A percentile compares a stretch with the other conserved stretches of the same genome.
phyloP scores from a whole-genome alignment of 2,888 invertebrate genomes.

The Caradrina clavipalpis region DNA sequence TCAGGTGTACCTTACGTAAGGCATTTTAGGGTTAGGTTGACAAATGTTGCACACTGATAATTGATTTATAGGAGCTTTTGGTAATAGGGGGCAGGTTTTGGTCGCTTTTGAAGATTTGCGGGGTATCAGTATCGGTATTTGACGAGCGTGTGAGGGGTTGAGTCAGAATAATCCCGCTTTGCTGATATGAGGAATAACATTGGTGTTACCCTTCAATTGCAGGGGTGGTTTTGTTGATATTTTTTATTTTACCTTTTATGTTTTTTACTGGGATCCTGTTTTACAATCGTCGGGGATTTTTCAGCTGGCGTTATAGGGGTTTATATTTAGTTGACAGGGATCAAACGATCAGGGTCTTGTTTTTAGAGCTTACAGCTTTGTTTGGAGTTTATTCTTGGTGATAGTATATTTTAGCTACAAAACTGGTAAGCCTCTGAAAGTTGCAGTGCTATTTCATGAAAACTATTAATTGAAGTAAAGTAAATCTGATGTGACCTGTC shows the following conservation, averaged over 20 bases:
- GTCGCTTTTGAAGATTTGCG: constrained; percentile 53
- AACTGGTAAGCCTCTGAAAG: too few species aligned
- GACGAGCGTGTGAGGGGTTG: constrained; percentile 37
- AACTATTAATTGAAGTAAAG: too few species aligned
- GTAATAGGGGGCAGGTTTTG: constrained; percentile 67
- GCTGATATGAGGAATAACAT: constrained; percentile 36
- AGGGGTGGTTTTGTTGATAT: constrained; percentile 29
- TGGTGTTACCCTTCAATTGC: constrained; percentile 29
- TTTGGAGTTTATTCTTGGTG: background rate
- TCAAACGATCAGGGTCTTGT: background rate
- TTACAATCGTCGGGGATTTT: constrained; percentile 10
- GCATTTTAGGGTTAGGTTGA: constrained; percentile 78
- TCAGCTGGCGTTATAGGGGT: background rate
- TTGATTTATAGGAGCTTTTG: constrained; percentile 80
- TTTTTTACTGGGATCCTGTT: constrained; percentile 15
- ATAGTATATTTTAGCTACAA: too few species aligned
- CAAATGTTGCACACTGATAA: constrained; percentile 76
- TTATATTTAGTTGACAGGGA: constrained; percentile 5
- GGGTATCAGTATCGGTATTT: constrained; percentile 32
- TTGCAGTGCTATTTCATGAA: too few species aligned
- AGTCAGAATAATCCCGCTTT: constrained; percentile 39
- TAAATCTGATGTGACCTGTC: too few species aligned
- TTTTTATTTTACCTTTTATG: background rate
- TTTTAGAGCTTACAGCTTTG: background rate
- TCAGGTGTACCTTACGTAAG: constrained; percentile 72